Evolutionary conservation across 2,113 vertebrate genomes (phyloP), one percentile per base, ranked within the genome.

Genomic region (Tretioscincus oriximinensis): DNA sequence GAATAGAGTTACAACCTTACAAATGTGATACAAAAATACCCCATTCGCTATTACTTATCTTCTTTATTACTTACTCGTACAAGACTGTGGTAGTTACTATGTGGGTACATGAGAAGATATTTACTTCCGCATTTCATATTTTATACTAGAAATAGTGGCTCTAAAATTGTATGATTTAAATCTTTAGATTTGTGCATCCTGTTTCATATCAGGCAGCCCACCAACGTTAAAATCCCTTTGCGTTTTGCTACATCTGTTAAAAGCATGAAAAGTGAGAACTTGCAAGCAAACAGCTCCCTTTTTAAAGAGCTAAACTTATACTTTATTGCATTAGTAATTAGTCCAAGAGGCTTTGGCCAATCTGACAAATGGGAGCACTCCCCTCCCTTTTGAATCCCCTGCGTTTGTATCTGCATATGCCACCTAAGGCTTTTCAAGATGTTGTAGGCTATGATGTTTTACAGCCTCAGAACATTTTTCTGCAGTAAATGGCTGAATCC

Each of bases 141-240:
- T 51, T 58, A n/a, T 26, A 54, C 0, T 81, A 71, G 77, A 76
- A 45, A 16, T 0, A 69, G 63, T 7, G 1, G 20, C 58, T 63
- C 0, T 0, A 61, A 51, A 82, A 85, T 41, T 47, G 14, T 26
- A 75, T 75, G 68, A 68, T 68, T 21, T 9, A 81, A 0, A 1
- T 82, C 21, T 45, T 28, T 29, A n/a, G 24, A 81, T 64, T 69
- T 74, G 86, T 82, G 73, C 58, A 9, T 84, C 78, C 75, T 83
- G 14, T 61, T 47, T 84, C 0, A 0, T 72, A 18, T 0, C 0
- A 66, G 58, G 10, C 31, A 12, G 6, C 60, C 47, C 45, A 72
- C 63, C 76, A 75, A 12, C 64, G 58, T 20, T 31, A 1, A 77
- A 72, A 75, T 60, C 41, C 74, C 18, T 58, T 58, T 51, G 9